Conservation (phyloP, 2,797 vertebrate species). For the Cottoperca gobio region DNA sequence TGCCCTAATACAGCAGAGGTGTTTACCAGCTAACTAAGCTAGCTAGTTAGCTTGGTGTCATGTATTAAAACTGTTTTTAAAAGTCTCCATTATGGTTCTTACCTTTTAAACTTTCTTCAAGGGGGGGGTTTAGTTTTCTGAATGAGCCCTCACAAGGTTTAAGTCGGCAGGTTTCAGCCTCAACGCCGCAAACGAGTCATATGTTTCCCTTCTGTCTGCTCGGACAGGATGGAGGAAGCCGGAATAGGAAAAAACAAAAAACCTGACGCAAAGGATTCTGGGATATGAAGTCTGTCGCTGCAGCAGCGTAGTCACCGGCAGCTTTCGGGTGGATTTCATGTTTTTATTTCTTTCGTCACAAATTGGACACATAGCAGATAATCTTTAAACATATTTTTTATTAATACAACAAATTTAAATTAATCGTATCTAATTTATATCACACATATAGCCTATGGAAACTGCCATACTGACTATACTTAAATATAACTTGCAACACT, state of each 20-base stretch:
- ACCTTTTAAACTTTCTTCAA: neutral
- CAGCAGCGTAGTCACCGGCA: no score
- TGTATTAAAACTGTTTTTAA: rapidly evolving
- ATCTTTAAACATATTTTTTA: no score
- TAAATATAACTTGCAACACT: no score
- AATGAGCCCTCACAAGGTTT: neutral
- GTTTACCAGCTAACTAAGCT: conserved; percentile 11
- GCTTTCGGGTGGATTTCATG: neutral
- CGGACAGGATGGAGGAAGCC: conserved; percentile 1
- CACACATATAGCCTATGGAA: no score
- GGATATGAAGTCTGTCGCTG: conserved; percentile 42
- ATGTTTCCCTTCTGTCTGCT: conserved; percentile 25
- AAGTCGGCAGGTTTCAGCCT: neutral
- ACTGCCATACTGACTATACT: no score
- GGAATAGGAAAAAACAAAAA: neutral
- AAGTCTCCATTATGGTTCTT: rapidly evolving
- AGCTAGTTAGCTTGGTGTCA: neutral
- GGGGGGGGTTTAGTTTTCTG: neutral
- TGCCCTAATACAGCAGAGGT: neutral
- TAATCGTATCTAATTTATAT: no score
- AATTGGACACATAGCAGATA: no score
- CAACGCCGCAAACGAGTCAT: conserved; percentile 6
- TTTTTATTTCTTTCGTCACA: no score
- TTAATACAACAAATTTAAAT: no score
- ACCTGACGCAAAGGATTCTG: conserved; percentile 32